Conservation (phyloP, 2,113 vertebrate species). For the Oceanodroma tethys region DNA sequence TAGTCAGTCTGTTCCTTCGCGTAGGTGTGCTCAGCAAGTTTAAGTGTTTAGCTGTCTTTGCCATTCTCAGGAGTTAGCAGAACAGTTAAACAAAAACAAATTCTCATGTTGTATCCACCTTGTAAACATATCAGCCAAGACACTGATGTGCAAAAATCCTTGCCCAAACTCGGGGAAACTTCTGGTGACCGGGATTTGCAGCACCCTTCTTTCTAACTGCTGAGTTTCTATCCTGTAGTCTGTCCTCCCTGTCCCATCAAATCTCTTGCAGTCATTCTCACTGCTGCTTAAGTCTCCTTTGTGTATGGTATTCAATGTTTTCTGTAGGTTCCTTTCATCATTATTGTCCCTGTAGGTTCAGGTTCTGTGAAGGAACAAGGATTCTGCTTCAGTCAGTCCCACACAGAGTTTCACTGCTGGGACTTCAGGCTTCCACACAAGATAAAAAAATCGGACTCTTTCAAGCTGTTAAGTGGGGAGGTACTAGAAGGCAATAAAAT, state of each 20-base stretch:
- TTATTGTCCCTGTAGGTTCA: not conserved
- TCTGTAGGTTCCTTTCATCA: not conserved
- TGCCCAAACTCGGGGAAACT: accelerated
- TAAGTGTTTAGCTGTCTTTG: not conserved
- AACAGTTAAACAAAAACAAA: not conserved
- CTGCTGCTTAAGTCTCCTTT: not conserved
- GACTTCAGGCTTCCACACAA: not conserved
- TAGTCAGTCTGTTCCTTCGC: not conserved
- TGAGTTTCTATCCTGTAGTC: not conserved
- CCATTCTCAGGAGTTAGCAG: not conserved
- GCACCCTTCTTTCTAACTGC: not conserved
- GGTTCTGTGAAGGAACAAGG: not conserved
- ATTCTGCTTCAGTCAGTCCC: not conserved
- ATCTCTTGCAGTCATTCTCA: not conserved
- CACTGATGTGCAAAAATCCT: not conserved
- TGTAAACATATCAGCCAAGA: not conserved
- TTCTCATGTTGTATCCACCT: not conserved
- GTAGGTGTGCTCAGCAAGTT: not conserved
- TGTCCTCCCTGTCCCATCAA: not conserved
- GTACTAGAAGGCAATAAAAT: not conserved
- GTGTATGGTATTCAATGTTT: not conserved
- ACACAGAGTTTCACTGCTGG: not conserved
- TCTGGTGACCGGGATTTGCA: not conserved
- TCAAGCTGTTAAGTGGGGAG: not conserved
- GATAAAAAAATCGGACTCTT: not conserved